Base-by-base conservation (phyloP, 2,888 invertebrate genomes). In the Agonopterix alstromeriana region DNA sequence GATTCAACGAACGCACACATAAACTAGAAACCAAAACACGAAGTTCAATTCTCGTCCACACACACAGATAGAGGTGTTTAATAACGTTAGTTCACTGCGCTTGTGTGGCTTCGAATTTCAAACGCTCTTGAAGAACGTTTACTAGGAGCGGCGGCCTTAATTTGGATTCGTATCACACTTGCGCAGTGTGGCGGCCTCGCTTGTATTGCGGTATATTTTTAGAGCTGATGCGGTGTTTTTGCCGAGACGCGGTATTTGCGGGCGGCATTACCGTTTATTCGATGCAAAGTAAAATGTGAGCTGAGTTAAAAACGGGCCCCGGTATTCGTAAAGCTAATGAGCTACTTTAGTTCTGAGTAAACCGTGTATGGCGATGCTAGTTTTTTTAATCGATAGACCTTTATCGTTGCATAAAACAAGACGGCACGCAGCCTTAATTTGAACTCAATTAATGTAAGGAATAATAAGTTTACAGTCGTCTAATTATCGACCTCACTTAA, bases 141-240 rank as follows among this genome's bases (percentile, higher is more conserved):
- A 70, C 61, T 67, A 63, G 67, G 61, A 74, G 67, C 70, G 80
- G 79, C 82, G 79, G 80, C 59, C 60, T 65, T 76, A 77, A 57
- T 60, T 67, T 75, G 75, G 77, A 79, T 55, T 61, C 55, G 48
- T 48, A 52, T 53, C 60, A 61, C 66, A 65, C 69, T 69, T 67
- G 73, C 73, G 72, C 67, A 66, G 64, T 62, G 61, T 55, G 47
- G 44, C 51, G 55, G 47, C 50, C 51, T 62, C 66, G 42, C 12
- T 42, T 58, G 61, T 58, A 57, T 50, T 50, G 57, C 64, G 63
- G 70, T 63, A 67, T 82, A 85, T 85, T 87, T 87, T 85, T 87
- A 87, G 87, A 80, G 73, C 71, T 85, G 87, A 86, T 84, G 79
- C 67, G 70, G 67, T 75, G 82, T 82, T 83, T 79, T 80, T 78